Evolutionary conservation across 2,797 vertebrate species (phyloP), one percentile per base, ranked within the genome.

Genomic region (Mus minutoides): DNA sequence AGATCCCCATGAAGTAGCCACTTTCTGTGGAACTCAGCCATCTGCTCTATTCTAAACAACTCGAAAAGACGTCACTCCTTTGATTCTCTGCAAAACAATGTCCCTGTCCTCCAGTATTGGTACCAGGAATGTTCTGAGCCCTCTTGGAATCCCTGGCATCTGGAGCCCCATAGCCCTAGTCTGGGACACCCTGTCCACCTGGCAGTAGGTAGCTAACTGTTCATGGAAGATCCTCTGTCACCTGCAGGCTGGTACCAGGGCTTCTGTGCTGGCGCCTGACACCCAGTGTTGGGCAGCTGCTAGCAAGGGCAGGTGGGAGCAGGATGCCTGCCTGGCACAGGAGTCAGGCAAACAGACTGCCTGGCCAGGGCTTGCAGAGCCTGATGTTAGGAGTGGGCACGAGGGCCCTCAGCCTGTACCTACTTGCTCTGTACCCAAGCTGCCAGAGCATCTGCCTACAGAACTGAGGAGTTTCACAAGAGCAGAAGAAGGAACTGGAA

Each of bases 361-460:
- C 43, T 22, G 91, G 96, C 92, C 7, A 0, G 93, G 92, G 95
- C 90, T 95, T 94, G 96, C 78, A 73, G 85, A 94, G 67, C 0
- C 96, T 95, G 94, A 84, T 5, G 24, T 82, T 88, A 75, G 93
- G 92, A 97, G 95, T 97, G 97, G 97, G 97, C 95, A 94, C 90
- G 22, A 24, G 64, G 90, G 97, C 97, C 64, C 73, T 71, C 0
- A 3, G 94, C 97, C 91, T 98, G 97, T 97, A 94, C 86, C 90
- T 97, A 92, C 97, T 97, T 96, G 97, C 79, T 96, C 16, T 40
- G 21, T 17, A 76, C 46, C 78, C 69, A 43, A 46, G 62, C 60
- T 96, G 97, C 97, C 96, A 92, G 60, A 31, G 54, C 93, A 85
- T 96, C 97, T 97, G 93, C 97, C 97, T 92, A 97, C 96, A 93